Conservation (phyloP, 1,140 invertebrate genomes). For the Contarinia nasturtii region DNA sequence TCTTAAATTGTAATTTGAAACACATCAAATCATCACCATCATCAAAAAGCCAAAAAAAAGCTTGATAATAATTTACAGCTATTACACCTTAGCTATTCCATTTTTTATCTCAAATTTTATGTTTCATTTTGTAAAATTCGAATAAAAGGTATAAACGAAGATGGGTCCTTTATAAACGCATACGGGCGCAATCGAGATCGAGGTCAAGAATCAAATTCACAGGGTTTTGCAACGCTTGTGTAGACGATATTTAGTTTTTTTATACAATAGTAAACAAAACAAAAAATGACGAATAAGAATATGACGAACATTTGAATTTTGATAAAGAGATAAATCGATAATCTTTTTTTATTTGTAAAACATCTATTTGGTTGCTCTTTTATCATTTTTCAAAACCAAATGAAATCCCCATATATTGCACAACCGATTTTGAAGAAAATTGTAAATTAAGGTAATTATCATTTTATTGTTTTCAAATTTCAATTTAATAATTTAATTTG, state of each 20-base stretch:
- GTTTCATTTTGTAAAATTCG: slow-evolving; percentile 6
- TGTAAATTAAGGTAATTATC: slow-evolving; percentile 7
- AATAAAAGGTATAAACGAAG: slow-evolving; percentile 83
- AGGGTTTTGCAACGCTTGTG: slow-evolving; percentile 59
- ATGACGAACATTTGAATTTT: no score
- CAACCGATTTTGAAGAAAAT: slow-evolving; percentile 11
- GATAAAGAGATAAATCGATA: neutral
- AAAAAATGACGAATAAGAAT: no score
- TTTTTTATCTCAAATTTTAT: slow-evolving; percentile 13
- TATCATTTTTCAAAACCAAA: slow-evolving; percentile 1
- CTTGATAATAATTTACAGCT: neutral
- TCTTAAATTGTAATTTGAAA: neutral
- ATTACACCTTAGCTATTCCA: neutral
- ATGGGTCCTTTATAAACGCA: slow-evolving; percentile 95
- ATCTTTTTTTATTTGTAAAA: neutral
- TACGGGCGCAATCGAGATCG: slow-evolving; percentile 64
- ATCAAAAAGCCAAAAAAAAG: neutral
- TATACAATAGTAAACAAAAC: no score
- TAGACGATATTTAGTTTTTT: slow-evolving; percentile 23
- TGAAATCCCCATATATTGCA: slow-evolving; percentile 9
- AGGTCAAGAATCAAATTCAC: slow-evolving; percentile 43
- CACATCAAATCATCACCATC: neutral
- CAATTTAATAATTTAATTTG: neutral
- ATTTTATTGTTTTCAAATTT: neutral
- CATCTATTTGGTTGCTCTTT: no score